Evolutionary conservation across 2,888 invertebrate species (phyloP).

Genomic region (Tiliacea citrago): DNA sequence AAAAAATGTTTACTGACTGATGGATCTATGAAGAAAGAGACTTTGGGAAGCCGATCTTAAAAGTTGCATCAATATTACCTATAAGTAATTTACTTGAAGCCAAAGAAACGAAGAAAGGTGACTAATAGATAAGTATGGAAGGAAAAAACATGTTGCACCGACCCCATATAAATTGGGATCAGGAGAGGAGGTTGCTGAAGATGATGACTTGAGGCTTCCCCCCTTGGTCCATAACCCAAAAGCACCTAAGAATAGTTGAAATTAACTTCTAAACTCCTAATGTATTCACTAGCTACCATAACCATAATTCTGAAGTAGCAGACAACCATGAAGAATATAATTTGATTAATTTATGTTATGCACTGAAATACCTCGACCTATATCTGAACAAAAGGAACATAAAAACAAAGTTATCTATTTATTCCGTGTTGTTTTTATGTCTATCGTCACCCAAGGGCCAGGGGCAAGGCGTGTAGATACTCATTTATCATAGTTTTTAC

Average conservation of each 20-base stretch:
- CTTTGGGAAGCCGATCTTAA: background rate
- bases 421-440: constrained; percentile 24
- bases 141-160: too few relatives aligned
- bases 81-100: too few relatives aligned
- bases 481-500: constrained; percentile 52
- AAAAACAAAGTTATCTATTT: constrained; percentile 19
- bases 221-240: background rate
- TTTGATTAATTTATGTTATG: background rate
- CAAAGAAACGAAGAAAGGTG: too few relatives aligned
- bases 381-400: constrained; percentile 20
- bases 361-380: constrained; percentile 30
- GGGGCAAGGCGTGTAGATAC: constrained; percentile 48
- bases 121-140: too few relatives aligned
- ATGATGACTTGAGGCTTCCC: too few relatives aligned
- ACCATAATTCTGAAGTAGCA: background rate
- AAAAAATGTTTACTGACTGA: background rate
- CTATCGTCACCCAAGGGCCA: constrained; percentile 48
- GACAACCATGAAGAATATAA: background rate
- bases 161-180: too few relatives aligned
- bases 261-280: background rate
- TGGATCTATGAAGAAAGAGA: background rate
- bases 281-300: background rate
- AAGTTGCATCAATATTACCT: background rate
- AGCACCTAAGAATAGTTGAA: background rate
- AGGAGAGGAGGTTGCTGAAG: too few relatives aligned